These are phyloP conservation scores for Yponomeuta evonymella DNA, from an alignment of 2,888 invertebrate genomes.

Conservation along the genomic window DNA sequence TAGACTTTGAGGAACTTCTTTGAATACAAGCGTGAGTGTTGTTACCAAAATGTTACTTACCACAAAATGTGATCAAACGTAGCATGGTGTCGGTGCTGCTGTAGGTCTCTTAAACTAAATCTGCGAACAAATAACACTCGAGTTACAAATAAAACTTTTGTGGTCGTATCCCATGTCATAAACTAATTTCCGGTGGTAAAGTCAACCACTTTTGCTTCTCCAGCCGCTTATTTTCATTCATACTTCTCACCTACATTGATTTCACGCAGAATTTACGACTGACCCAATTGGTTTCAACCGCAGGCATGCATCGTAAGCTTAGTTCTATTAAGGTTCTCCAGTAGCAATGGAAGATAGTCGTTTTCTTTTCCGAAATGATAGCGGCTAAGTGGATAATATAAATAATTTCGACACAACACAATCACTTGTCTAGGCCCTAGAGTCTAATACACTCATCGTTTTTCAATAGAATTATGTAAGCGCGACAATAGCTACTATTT, in stretches of 20 bases:
- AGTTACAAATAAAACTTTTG: too few relatives aligned
- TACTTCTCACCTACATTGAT: neutral
- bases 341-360: neutral
- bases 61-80: constrained; percentile 66
- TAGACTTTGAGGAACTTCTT: too few relatives aligned
- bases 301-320: neutral
- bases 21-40: neutral
- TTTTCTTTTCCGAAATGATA: neutral
- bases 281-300: neutral
- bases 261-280: neutral
- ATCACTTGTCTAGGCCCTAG: too few relatives aligned
- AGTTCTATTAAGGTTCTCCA: neutral
- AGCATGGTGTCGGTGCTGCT: constrained; percentile 68
- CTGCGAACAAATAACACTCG: constrained; percentile 34
- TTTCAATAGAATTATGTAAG: too few relatives aligned
- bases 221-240: neutral
- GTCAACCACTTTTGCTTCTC: neutral
- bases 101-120: constrained; percentile 47
- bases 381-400: neutral
- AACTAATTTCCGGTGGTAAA: neutral
- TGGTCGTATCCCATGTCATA: neutral
- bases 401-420: too few relatives aligned
- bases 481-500: too few relatives aligned
- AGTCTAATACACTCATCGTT: too few relatives aligned
- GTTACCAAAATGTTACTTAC: constrained; percentile 43